Conservation (phyloP, 2,113 vertebrate genomes). For the Peromyscus leucopus region DNA sequence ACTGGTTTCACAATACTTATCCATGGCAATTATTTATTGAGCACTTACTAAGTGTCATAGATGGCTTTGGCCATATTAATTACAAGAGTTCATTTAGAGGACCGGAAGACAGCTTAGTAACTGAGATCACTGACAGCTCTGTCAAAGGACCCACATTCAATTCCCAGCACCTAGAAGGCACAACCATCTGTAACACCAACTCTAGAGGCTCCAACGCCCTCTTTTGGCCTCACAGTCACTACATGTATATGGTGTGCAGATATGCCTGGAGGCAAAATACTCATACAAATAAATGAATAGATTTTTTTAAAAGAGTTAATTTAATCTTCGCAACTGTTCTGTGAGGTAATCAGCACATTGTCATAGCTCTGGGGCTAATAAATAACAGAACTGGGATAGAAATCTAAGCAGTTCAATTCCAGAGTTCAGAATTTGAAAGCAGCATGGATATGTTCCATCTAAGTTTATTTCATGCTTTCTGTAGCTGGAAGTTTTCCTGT, state of each 20-base stretch:
- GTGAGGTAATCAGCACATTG: background rate
- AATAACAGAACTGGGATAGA: slow-evolving; percentile 21
- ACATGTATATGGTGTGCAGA: background rate
- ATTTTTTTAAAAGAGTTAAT: slow-evolving; percentile 16
- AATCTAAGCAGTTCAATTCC: background rate
- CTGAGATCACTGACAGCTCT: background rate
- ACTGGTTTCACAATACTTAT: background rate
- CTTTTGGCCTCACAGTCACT: background rate
- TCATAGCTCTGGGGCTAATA: background rate
- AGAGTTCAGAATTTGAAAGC: background rate
- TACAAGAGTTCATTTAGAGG: slow-evolving; percentile 13
- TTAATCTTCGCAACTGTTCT: slow-evolving; percentile 6
- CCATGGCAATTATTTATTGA: slow-evolving; percentile 29
- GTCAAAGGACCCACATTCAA: background rate
- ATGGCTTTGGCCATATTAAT: background rate
- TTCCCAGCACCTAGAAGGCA: background rate
- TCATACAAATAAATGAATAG: background rate
- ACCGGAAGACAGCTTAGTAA: background rate
- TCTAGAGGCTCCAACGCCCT: too few species aligned
- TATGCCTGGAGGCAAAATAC: background rate
- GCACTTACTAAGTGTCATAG: background rate
- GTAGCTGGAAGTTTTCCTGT: too few species aligned
- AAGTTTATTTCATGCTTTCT: slow-evolving; percentile 42
- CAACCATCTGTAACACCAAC: background rate
- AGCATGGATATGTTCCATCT: background rate